These are phyloP conservation scores for Drosophila phalerata DNA, from an alignment of 2,888 invertebrate species.

Conservation along the genomic window DNA sequence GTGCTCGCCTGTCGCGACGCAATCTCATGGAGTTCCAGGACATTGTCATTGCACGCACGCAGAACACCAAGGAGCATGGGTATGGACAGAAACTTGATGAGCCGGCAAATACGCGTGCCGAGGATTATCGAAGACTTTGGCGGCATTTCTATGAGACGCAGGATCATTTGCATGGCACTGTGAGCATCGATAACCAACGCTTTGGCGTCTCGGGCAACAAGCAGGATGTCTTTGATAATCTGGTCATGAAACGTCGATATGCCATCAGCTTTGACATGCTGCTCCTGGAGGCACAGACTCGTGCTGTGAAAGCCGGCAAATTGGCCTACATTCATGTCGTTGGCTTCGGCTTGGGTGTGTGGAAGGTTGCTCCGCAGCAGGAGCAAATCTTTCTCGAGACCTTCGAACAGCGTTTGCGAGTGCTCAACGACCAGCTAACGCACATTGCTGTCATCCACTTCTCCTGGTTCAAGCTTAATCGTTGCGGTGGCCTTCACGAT, in stretches of 20 bases:
- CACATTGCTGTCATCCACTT: slow-evolving; percentile 89
- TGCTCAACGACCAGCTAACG: slow-evolving; percentile 85
- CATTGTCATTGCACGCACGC: slow-evolving; percentile 86
- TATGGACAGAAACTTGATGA: slow-evolving; percentile 72
- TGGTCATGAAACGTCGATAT: slow-evolving; percentile 85
- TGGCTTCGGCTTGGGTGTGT: slow-evolving; percentile 89
- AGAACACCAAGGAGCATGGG: slow-evolving; percentile 86
- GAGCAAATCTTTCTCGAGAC: slow-evolving; percentile 88
- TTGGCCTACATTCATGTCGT: slow-evolving; percentile 89
- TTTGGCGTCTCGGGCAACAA: slow-evolving; percentile 76
- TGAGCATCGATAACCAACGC: slow-evolving; percentile 71
- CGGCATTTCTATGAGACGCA: slow-evolving; percentile 71
- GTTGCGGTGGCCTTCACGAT: slow-evolving; percentile 86
- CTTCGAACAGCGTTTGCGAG: slow-evolving; percentile 88
- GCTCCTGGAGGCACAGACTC: slow-evolving; percentile 88
- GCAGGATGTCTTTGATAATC: slow-evolving; percentile 81
- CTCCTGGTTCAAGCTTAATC: slow-evolving; percentile 87
- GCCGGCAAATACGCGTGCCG: slow-evolving; percentile 32
- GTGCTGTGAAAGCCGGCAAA: slow-evolving; percentile 86
- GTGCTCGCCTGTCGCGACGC: slow-evolving; percentile 86
- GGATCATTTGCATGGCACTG: slow-evolving; percentile 69
- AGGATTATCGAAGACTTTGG: slow-evolving; percentile 79
- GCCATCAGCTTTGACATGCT: slow-evolving; percentile 88
- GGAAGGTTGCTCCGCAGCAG: slow-evolving; percentile 88
- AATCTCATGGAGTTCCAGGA: slow-evolving; percentile 87